Base-by-base conservation (phyloP, 2,888 invertebrate species). In the Acronicta psi region DNA sequence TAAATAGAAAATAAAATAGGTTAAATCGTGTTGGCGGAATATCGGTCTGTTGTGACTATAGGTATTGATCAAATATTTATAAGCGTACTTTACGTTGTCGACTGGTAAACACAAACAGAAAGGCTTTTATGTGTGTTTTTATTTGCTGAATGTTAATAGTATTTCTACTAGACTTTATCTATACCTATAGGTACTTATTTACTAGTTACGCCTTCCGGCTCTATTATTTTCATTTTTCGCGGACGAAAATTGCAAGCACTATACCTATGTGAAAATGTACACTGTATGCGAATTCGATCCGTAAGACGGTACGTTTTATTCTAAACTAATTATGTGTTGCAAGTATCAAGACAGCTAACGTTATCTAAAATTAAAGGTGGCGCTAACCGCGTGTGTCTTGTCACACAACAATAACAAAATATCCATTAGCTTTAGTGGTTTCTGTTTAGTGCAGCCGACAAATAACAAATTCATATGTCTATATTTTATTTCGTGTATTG, bases 351-450 rank as follows among this genome's bases (percentile, higher is more conserved):
- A 79, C 41, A 1, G 2, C 9, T 43, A 5, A 44, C 53, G 41
- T 49, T 18, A 18, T 16, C 62, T 76, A 63, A 44, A 76, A 47
- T 69, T 29, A 75, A 71, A 66, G 82, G 89, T 92, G 93, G 93
- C 93, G 93, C 92, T 94, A 90, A 84, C 92, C 91, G 90, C 77
- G 87, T 94, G 93, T 88, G 88, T 91, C 91, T 89, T 92, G 93
- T 93, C 93, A 86, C 89, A 83, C 83, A 89, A 91, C 85, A 91
- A 93, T 90, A 94, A 94, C 92, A 94, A 87, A 91, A 93, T 91
- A 93, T 94, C 93, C 94, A 94, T 94, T 94, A 94, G 92, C 91
- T 85, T 82, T 90, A 91, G 92, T 92, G 90, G 87, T 82, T 86
- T 84, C 78, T 77, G 77, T 87, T 84, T 59, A 59, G 38, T 65